Conservation (phyloP, 2,113 vertebrate genomes). For the Tachysurus vachellii region DNA sequence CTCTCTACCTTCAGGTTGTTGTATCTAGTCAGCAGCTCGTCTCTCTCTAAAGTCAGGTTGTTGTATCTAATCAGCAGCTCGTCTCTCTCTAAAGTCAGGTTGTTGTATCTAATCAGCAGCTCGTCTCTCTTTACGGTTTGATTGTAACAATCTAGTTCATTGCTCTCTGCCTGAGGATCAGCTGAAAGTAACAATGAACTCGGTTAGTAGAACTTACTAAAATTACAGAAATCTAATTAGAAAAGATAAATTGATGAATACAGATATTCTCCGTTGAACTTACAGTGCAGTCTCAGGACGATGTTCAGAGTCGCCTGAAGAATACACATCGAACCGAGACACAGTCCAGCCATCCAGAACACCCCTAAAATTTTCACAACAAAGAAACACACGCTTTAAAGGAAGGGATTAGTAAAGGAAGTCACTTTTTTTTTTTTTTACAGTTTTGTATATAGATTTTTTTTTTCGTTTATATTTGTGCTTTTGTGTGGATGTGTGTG, state of each 20-base stretch:
- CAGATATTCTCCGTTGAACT: neutral
- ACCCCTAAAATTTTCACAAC: neutral
- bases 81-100: too few species aligned
- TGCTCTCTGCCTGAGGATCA: neutral
- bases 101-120: too few species aligned
- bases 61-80: too few species aligned
- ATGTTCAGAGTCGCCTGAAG: conserved; percentile 35
- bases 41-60: too few species aligned
- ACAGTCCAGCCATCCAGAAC: neutral
- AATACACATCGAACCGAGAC: conserved; percentile 25
- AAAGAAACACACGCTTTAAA: neutral
- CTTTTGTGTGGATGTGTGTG: neutral
- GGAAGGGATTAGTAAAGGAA: neutral
- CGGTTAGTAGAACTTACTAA: too few species aligned
- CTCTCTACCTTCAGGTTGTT: too few species aligned
- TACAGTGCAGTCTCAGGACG: conserved; percentile 34
- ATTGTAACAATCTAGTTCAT: too few species aligned
- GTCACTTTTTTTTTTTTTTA: neutral
- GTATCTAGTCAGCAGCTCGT: too few species aligned
- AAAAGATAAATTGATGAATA: too few species aligned
- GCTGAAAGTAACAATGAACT: neutral
- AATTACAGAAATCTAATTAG: neutral
- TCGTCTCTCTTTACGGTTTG: too few species aligned
- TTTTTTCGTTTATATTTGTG: neutral
- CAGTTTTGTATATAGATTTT: neutral